phyloP scores from a whole-genome alignment of 1,140 invertebrate genomes.

The Philotrypesis tridentata region DNA sequence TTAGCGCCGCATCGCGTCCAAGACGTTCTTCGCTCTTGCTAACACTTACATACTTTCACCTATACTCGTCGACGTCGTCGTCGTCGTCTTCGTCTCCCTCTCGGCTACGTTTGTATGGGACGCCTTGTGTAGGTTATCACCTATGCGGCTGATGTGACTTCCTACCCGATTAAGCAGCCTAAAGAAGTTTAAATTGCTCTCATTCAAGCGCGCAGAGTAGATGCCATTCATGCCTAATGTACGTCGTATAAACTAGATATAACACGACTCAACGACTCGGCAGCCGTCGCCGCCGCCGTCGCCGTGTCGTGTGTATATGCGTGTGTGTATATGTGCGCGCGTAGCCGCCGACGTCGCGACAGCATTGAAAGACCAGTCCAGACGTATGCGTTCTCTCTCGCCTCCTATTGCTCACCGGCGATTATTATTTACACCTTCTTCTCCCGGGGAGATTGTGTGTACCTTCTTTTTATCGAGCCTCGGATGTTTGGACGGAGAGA shows the following conservation, averaged over 20 bases:
- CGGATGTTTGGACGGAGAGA: no score
- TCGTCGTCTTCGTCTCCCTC: background rate
- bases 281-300: slow-evolving; percentile 14
- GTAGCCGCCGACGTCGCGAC: no score
- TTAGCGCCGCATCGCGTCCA: slow-evolving; percentile 32
- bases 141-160: slow-evolving; percentile 67
- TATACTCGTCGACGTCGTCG: background rate
- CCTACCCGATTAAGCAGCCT: slow-evolving; percentile 74
- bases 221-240: slow-evolving; percentile 75
- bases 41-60: background rate
- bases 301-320: background rate
- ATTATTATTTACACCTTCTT: no score
- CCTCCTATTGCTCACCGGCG: no score
- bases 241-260: slow-evolving; percentile 74
- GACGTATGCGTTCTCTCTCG: no score
- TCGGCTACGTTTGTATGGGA: slow-evolving; percentile 19
- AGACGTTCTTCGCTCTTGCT: no score
- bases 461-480: no score
- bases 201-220: slow-evolving; percentile 73
- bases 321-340: no score
- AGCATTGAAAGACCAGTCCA: no score
- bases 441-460: no score
- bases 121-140: slow-evolving; percentile 48
- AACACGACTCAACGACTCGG: slow-evolving; percentile 72
- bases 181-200: slow-evolving; percentile 75